A percentile compares a stretch with the other conserved stretches of the same genome.
These are phyloP conservation scores for Trissonchulus latispiculum DNA, from an alignment of 2,888 invertebrate species.

Conservation along the genomic window DNA sequence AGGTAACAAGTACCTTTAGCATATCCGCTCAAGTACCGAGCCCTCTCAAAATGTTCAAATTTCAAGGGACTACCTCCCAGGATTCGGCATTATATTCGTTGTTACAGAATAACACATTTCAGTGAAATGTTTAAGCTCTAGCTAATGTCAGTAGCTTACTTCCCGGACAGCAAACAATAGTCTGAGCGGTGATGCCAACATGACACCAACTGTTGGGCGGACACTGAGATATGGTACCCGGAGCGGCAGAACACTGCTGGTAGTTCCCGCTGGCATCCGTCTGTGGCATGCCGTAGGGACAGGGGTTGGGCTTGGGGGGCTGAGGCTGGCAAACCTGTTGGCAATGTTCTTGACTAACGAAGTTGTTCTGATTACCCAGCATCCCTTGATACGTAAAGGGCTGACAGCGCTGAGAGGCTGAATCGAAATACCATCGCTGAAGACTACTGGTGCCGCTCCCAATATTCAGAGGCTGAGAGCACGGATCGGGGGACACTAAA, in stretches of 20 bases:
- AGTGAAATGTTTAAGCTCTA: too few species aligned
- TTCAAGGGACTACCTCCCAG: too few species aligned
- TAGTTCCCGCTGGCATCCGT: constrained; percentile 21
- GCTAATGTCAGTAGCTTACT: constrained; percentile 3
- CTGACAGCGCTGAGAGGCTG: constrained; percentile 31
- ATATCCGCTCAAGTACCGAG: too few species aligned
- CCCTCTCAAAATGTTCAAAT: too few species aligned
- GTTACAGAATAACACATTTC: too few species aligned
- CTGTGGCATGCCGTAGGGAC: constrained; percentile 34
- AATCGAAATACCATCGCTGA: constrained; percentile 35
- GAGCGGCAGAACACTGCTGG: constrained; percentile 22
- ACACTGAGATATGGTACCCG: constrained; percentile 25
- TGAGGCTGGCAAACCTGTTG: neutral
- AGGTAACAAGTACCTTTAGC: too few species aligned
- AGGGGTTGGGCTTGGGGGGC: constrained; percentile 30
- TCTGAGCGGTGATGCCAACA: constrained; percentile 16
- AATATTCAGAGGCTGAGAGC: constrained; percentile 10
- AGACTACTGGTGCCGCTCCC: constrained; percentile 2
- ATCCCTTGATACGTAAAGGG: constrained; percentile 36
- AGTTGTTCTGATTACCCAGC: constrained; percentile 40
- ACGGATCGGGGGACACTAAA: constrained; percentile 6
- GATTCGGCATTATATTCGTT: too few species aligned
- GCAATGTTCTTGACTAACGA: constrained; percentile 38
- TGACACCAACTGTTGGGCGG: constrained; percentile 26
- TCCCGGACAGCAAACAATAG: constrained; percentile 21